Evolutionary conservation across 1,140 invertebrate species (phyloP).

Genomic region (Thalassaphorura encarpata): DNA sequence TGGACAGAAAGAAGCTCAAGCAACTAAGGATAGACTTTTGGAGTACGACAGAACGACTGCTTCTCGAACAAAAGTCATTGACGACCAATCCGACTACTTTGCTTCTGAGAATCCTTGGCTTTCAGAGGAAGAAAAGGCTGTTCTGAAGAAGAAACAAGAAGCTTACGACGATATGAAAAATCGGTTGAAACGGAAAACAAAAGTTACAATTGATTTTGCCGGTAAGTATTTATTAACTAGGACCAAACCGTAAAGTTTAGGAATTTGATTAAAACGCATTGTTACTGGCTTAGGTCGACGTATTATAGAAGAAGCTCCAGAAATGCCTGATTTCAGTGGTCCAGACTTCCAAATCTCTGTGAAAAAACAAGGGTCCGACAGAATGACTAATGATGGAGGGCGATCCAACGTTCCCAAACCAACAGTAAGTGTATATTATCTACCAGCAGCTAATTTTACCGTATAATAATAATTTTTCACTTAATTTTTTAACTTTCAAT

Average conservation of each 20-base stretch:
- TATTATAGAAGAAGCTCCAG: background rate
- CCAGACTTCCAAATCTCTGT: background rate
- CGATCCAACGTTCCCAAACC: too few species aligned
- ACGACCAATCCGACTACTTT: slow-evolving; percentile 93
- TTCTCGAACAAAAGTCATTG: slow-evolving; percentile 77
- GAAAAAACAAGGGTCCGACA: background rate
- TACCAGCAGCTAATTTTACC: too few species aligned
- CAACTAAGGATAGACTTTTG: slow-evolving; percentile 68
- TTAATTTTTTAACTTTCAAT: too few species aligned
- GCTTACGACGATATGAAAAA: slow-evolving; percentile 48
- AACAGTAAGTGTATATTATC: too few species aligned
- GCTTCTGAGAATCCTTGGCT: slow-evolving; percentile 71
- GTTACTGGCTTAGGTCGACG: background rate
- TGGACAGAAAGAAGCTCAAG: slow-evolving; percentile 50
- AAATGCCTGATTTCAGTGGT: background rate
- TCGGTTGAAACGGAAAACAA: slow-evolving; percentile 52
- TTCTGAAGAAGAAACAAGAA: slow-evolving; percentile 57
- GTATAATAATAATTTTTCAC: too few species aligned
- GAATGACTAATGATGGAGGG: background rate
- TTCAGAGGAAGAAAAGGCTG: slow-evolving; percentile 54
- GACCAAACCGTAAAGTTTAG: too few species aligned
- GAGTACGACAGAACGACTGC: slow-evolving; percentile 80
- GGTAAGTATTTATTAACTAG: too few species aligned
- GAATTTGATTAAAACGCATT: background rate
- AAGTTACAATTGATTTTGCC: slow-evolving; percentile 68